Evolutionary conservation across 2,888 invertebrate genomes (phyloP).

Genomic region (Flexamia atlantica): DNA sequence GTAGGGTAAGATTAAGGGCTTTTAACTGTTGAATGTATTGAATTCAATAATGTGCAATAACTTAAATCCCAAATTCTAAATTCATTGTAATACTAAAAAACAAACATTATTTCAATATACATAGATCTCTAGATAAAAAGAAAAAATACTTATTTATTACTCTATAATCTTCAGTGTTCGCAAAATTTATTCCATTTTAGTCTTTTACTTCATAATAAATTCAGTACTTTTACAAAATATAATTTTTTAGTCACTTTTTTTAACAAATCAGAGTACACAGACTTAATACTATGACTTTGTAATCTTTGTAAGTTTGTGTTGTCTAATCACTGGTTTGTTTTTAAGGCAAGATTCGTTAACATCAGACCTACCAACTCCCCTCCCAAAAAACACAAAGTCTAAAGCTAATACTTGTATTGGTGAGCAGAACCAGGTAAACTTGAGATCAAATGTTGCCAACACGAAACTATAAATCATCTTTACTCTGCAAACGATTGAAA

Average conservation of each 20-base stretch:
- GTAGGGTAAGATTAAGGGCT: neutral
- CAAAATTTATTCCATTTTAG: neutral
- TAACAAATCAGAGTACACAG: constrained; percentile 17
- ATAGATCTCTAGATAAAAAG: neutral
- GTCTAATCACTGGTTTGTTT: constrained; percentile 39
- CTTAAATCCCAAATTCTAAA: neutral
- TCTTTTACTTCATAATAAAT: constrained; percentile 2
- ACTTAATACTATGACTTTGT: constrained; percentile 13
- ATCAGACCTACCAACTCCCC: constrained; percentile 18
- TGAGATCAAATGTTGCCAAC: constrained; percentile 57
- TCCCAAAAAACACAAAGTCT: constrained; percentile 28
- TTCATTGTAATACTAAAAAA: constrained; percentile 18
- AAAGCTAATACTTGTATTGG: constrained; percentile 55
- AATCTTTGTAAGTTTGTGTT: neutral
- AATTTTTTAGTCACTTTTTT: neutral
- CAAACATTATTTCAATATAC: neutral
- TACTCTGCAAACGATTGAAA: constrained; percentile 39
- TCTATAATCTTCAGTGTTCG: neutral
- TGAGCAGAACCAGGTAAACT: constrained; percentile 57
- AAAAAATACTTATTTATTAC: neutral
- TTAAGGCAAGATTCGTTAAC: constrained; percentile 53
- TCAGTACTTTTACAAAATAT: constrained; percentile 3
- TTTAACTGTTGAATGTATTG: neutral
- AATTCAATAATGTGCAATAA: neutral
- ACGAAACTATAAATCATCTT: constrained; percentile 42